These are phyloP conservation scores for Crossocerus cetratus DNA, from an alignment of 2,888 invertebrate species.

Conservation along the genomic window DNA sequence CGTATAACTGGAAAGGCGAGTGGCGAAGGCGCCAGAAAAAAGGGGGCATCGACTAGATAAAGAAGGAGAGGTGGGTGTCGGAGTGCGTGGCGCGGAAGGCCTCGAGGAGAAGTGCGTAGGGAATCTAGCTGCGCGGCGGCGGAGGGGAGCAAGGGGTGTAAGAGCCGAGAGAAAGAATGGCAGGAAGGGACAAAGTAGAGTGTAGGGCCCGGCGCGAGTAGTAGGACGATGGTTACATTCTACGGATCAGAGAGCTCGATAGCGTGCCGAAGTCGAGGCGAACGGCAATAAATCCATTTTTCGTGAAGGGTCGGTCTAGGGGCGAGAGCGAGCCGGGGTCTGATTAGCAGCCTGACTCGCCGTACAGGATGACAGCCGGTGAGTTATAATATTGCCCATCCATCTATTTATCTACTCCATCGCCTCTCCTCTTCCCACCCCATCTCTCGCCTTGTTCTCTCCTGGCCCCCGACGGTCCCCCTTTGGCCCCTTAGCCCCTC, in stretches of 20 bases:
- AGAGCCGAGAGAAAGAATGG: conserved; percentile 8
- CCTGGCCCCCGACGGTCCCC: conserved; percentile 43
- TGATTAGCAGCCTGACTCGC: conserved; percentile 78
- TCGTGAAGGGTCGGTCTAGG: conserved; percentile 75
- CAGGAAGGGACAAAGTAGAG: conserved; percentile 36
- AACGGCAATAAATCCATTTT: conserved; percentile 77
- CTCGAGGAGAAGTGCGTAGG: conserved; percentile 14
- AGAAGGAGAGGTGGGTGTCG: background rate
- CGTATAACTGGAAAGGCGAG: background rate
- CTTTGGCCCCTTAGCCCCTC: conserved; percentile 7
- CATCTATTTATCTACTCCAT: conserved; percentile 77
- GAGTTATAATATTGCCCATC: conserved; percentile 78
- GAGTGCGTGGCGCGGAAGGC: background rate
- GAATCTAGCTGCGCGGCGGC: no score
- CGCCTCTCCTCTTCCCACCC: conserved; percentile 58
- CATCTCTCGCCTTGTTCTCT: conserved; percentile 39
- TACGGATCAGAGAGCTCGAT: conserved; percentile 77
- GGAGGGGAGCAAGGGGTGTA: conserved; percentile 15
- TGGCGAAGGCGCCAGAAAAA: background rate
- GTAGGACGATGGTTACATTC: conserved; percentile 72
- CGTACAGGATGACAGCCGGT: conserved; percentile 77
- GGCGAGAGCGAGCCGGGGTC: conserved; percentile 73
- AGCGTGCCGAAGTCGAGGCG: conserved; percentile 77
- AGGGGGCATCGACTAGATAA: background rate
- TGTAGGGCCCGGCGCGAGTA: conserved; percentile 62